Evolutionary conservation across 2,888 invertebrate genomes (phyloP).

Genomic region (Aphrophora alni): DNA sequence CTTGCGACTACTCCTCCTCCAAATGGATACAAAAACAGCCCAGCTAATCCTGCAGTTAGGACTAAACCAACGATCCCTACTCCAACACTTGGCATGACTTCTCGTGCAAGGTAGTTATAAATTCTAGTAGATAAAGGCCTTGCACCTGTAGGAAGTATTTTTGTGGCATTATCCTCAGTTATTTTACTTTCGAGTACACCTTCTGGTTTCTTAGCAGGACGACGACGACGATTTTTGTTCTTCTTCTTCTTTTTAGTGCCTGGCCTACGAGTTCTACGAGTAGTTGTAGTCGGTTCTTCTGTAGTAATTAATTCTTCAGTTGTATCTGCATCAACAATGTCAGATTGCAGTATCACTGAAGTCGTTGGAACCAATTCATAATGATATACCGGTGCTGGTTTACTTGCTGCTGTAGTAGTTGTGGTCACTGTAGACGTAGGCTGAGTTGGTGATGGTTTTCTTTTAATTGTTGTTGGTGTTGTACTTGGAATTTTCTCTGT

Average conservation of each 20-base stretch:
- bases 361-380: slow-evolving; percentile 50
- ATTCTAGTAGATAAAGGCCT: slow-evolving; percentile 75
- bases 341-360: slow-evolving; percentile 45
- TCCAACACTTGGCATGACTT: slow-evolving; percentile 82
- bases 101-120: slow-evolving; percentile 77
- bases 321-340: slow-evolving; percentile 42
- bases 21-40: slow-evolving; percentile 79
- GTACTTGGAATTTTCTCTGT: slow-evolving; percentile 32
- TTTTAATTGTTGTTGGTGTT: slow-evolving; percentile 29
- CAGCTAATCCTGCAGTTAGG: slow-evolving; percentile 75
- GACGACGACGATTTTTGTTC: slow-evolving; percentile 56
- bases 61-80: slow-evolving; percentile 77
- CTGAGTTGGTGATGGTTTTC: slow-evolving; percentile 21
- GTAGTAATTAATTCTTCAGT: slow-evolving; percentile 60
- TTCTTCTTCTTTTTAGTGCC: slow-evolving; percentile 56
- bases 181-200: slow-evolving; percentile 57
- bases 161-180: slow-evolving; percentile 58
- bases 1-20: slow-evolving; percentile 63
- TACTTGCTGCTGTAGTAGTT: slow-evolving; percentile 39
- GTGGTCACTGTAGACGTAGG: slow-evolving; percentile 23
- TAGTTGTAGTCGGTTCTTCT: slow-evolving; percentile 45
- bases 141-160: slow-evolving; percentile 54
- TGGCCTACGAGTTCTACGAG: slow-evolving; percentile 49
- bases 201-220: slow-evolving; percentile 58
- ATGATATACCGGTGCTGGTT: slow-evolving; percentile 47